Evolutionary conservation across 2,797 vertebrate species (phyloP), one percentile per base, ranked within the genome.

Genomic region (Erithacus rubecula): DNA sequence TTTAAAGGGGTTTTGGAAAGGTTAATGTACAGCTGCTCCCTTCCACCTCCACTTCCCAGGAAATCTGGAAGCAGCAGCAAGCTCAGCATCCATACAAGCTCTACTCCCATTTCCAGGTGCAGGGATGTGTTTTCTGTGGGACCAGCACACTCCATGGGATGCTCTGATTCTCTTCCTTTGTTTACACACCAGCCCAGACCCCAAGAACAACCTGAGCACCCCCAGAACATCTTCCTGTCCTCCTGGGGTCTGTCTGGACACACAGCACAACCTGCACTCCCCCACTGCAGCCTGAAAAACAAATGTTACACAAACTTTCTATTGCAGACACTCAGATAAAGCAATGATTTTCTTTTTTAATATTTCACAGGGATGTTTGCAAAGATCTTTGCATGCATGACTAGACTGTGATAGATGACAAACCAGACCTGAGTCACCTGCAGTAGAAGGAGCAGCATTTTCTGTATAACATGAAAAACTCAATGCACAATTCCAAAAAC

Each of bases 391-490:
- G 34, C 36, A 6, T 2, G 4, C 53, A 2, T 7, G 17, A 41
- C 22, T 15, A 21, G 43, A 51, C 19, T 0, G 0, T 3, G 14
- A 41, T 0, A 74, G 39, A 46, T 0, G 1, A 71, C 41, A 55
- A 56, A 59, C 17, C 39, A 72, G 55, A 39, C 0, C 12, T 1
- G 18, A 79, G 67, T 24, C 49, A 27, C 34, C 43, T 34, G 46
- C 21, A 74, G 30, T 11, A 69, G 44, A 3, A 90, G 63, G 55
- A 64, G 32, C 5, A 71, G 44, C 22, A 68, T 5, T 37, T 47
- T 62, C 34, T 71, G 22, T 37, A 26, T 15, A 32, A 60, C 19
- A n/a, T 0, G 5, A 56, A 82, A 87, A 55, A 37, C 37, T 6
- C 4, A 58, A 19, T 18, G 26, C 68, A 27, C 15, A 62, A 13